Base-by-base conservation (phyloP, 2,113 vertebrate genomes). In the Oxyruncus cristatus region DNA sequence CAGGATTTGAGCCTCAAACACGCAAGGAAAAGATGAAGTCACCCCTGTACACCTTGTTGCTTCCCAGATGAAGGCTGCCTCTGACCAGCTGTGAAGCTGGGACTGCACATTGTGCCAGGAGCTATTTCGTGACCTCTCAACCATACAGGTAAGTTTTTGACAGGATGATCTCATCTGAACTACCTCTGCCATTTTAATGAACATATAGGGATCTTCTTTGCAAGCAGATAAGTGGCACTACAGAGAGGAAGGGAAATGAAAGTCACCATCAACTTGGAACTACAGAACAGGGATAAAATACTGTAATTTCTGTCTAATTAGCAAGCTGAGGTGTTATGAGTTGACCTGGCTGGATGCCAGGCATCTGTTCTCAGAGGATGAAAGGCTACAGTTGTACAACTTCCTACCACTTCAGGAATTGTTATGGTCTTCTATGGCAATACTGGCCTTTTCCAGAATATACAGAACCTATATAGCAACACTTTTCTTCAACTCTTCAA, bases 131-230 rank as follows among this genome's bases (percentile, higher is more conserved):
- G 26, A 73, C 32, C 35, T 81, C 63, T 65, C 67, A 66, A 17
- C 0, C 3, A 66, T 2, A 18, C 0, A 0, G 37, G 0, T 6
- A 41, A 0, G 1, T 44, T 91, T 73, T 26, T 56, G 37, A 94
- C 32, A 72, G 13, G 41, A 80, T 56, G 26, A 68, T 66, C 81
- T 66, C 20, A 4, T 66, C 85, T 49, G 42, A 70, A 21, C 61
- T 37, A 24, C 23, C 27, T 76, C 73, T 2, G 4, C 26, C 49
- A 49, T 33, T 67, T 72, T 49, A 58, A n/a, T 24, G 28, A 50
- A 37, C 27, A 20, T 6, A 24, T 14, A 55, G 24, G 47, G 52
- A 49, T 55, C 19, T 33, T 85, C 24, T 5, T 5, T 33, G 52
- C 61, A 46, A 89, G 62, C 3, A 6, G 33, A 26, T 1, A 3